Conservation (phyloP, 92 coral and sea anemone species). For the Muricea muricata region DNA sequence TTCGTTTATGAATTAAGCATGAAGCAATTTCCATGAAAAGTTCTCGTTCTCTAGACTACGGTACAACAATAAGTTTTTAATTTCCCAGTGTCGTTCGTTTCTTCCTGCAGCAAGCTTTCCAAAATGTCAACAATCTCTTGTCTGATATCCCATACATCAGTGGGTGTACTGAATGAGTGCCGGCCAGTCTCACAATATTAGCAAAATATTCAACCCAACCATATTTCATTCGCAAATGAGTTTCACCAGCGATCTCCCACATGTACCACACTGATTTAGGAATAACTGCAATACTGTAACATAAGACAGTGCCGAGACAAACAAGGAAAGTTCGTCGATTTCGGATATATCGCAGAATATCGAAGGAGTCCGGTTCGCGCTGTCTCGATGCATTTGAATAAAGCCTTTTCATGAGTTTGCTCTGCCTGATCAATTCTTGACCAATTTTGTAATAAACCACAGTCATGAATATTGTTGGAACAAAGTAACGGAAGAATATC, state of each 20-base stretch:
- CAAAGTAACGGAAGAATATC: no score
- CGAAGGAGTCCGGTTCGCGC: neutral
- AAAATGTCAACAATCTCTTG: neutral
- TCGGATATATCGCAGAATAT: neutral
- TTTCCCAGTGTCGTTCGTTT: neutral
- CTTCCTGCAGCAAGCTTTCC: neutral
- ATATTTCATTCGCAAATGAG: neutral
- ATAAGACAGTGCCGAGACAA: neutral
- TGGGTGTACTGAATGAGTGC: neutral
- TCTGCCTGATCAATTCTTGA: neutral
- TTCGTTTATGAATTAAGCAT: no score
- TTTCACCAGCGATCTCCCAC: neutral
- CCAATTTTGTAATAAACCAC: neutral
- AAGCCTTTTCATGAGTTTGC: neutral
- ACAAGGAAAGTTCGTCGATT: slow-evolving; percentile 4
- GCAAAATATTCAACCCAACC: neutral
- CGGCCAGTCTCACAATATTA: neutral
- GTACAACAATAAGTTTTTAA: neutral
- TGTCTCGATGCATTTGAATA: neutral
- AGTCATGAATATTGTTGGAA: slow-evolving; percentile 4
- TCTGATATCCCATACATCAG: neutral
- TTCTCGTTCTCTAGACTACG: neutral
- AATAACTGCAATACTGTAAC: neutral
- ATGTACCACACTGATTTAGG: neutral
- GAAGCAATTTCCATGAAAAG: no score